Evolutionary conservation across 2,888 invertebrate species (phyloP).

Genomic region (Sphecodes monilicornis): DNA sequence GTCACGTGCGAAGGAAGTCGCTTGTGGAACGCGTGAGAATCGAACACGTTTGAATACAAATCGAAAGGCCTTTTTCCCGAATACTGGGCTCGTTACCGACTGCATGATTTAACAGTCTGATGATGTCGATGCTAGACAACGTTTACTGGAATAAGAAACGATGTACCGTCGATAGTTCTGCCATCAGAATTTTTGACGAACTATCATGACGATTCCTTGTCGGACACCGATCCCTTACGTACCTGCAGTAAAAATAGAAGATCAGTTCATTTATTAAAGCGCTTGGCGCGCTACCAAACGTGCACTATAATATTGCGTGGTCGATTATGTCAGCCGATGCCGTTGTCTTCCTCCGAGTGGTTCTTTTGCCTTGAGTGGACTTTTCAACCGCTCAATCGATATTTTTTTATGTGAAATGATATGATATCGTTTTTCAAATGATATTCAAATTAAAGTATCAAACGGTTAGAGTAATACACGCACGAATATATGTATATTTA

Average conservation of each 20-base stretch:
- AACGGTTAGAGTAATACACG: too few relatives aligned
- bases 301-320: background rate
- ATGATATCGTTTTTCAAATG: background rate
- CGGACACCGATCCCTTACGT: background rate
- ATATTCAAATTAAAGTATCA: background rate
- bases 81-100: background rate
- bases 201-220: background rate
- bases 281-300: background rate
- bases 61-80: background rate
- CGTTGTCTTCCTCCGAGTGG: background rate
- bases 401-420: background rate
- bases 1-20: conserved; percentile 63
- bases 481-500: too few relatives aligned
- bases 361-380: background rate
- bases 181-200: background rate
- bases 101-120: background rate
- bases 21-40: conserved; percentile 39
- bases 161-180: background rate
- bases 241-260: background rate
- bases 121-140: conserved; percentile 1
- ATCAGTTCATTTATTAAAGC: background rate
- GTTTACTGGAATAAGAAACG: conserved; percentile 16
- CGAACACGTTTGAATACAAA: conserved; percentile 50
- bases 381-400: background rate
- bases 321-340: background rate